Evolutionary conservation across 2,797 vertebrate species (phyloP).

Genomic region (Urophycis tenuis): DNA sequence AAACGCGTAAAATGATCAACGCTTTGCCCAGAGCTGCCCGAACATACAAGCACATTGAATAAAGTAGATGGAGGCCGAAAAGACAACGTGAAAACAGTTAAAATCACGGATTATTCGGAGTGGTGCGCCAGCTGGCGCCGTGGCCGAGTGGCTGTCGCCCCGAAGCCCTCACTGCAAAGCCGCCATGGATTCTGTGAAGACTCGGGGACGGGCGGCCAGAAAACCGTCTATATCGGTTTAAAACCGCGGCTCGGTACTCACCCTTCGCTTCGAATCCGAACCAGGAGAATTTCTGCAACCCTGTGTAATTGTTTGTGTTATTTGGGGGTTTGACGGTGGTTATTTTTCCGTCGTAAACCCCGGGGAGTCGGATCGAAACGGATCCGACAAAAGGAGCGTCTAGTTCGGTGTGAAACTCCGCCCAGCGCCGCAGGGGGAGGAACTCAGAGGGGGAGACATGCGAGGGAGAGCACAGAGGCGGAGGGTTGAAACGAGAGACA

Average conservation of each 20-base stretch:
- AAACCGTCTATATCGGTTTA: conserved; percentile 50
- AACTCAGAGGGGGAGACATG: conserved; percentile 70
- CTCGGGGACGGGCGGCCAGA: conserved; percentile 61
- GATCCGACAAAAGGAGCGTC: conserved; percentile 81
- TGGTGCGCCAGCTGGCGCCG: conserved; percentile 41
- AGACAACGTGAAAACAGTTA: neutral
- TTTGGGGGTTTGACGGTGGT: conserved; percentile 47
- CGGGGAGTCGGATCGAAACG: conserved; percentile 76
- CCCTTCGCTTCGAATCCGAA: conserved; percentile 44
- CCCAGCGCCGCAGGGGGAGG: conserved; percentile 83
- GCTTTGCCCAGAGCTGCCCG: neutral
- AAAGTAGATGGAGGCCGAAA: neutral
- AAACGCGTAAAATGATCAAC: conserved; percentile 6
- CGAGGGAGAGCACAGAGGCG: conserved; percentile 52
- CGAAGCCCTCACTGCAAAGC: conserved; percentile 67
- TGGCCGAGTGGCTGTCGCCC: conserved; percentile 51
- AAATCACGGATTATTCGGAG: neutral
- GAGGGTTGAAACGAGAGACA: conserved; percentile 64
- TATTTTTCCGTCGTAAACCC: conserved; percentile 68
- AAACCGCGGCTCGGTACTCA: conserved; percentile 53
- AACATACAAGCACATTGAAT: neutral
- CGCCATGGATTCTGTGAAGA: conserved; percentile 73
- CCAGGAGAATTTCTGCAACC: conserved; percentile 28
- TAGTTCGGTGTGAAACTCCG: conserved; percentile 81
- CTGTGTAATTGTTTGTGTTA: conserved; percentile 23